These are phyloP conservation scores for Toxotes jaculatrix DNA, from an alignment of 2,113 vertebrate species.

Conservation along the genomic window DNA sequence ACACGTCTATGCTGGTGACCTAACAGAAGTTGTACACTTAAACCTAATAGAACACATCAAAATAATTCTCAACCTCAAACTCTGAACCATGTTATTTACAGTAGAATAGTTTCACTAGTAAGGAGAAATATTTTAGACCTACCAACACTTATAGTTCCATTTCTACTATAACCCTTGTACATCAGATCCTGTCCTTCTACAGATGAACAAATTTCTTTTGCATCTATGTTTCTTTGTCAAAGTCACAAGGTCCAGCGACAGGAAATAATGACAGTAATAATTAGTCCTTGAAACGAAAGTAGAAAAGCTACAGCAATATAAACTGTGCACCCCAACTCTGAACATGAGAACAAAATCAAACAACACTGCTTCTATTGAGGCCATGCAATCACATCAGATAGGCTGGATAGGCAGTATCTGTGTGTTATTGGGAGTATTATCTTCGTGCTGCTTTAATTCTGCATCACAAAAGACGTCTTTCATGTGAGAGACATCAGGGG, in stretches of 20 bases:
- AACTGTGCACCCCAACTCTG: conserved; percentile 41
- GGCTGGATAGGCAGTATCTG: conserved; percentile 70
- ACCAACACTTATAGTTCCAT: conserved; percentile 10
- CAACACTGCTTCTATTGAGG: conserved; percentile 67
- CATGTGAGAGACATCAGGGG: conserved; percentile 79
- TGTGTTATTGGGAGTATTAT: conserved; percentile 79
- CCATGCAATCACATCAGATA: conserved; percentile 72
- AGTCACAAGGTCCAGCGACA: conserved; percentile 43
- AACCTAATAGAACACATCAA: not conserved
- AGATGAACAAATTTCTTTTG: conserved; percentile 36
- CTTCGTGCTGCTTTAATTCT: conserved; percentile 79
- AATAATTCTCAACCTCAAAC: conserved; percentile 6
- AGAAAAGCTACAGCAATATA: conserved; percentile 56
- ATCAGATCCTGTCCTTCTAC: conserved; percentile 40
- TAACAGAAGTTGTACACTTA: not conserved
- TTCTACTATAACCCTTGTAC: conserved; percentile 8
- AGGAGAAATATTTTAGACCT: not conserved
- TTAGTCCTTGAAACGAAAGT: conserved; percentile 70
- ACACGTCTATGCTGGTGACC: not conserved
- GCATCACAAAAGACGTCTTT: conserved; percentile 82
- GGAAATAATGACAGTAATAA: conserved; percentile 65
- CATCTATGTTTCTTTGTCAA: conserved; percentile 34
- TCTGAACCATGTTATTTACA: not conserved
- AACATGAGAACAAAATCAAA: conserved; percentile 67
- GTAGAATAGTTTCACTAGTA: conserved; percentile 1